Conservation (phyloP, 2,888 invertebrate species). For the Dryocosmus kuriphilus region DNA sequence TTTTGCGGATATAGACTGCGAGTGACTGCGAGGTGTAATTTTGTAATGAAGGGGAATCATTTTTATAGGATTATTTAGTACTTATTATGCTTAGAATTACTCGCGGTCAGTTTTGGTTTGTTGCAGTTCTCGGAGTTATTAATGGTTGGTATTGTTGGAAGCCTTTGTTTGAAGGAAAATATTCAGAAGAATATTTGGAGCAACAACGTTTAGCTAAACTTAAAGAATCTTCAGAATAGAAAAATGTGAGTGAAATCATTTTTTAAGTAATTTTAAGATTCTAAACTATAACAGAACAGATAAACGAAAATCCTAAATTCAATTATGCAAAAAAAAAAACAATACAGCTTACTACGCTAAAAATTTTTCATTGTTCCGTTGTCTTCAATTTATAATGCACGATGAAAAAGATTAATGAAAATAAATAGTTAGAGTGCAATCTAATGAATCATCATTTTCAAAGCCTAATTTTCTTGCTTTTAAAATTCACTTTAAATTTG, state of each 20-base stretch:
- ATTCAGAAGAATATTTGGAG: not conserved
- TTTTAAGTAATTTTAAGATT: not conserved
- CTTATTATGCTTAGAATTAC: not conserved
- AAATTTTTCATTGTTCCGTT: too few species aligned
- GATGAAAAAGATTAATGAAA: too few species aligned
- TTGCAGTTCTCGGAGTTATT: not conserved
- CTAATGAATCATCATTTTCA: not conserved
- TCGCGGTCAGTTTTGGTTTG: not conserved
- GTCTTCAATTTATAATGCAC: too few species aligned
- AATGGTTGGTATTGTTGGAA: not conserved
- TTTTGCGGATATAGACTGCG: too few species aligned
- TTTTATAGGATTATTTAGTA: not conserved
- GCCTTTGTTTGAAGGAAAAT: not conserved
- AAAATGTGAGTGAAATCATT: conserved; percentile 18
- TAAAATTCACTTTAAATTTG: not conserved
- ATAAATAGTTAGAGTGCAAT: not conserved
- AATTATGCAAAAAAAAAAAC: too few species aligned
- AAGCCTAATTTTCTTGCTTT: not conserved
- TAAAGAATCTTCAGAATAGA: not conserved
- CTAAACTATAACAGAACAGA: not conserved
- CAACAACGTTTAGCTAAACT: not conserved
- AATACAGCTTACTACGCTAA: too few species aligned
- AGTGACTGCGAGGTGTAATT: too few species aligned
- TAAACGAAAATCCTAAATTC: too few species aligned
- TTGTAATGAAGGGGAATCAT: not conserved